A percentile compares a stretch with the other conserved stretches of the same genome.
Conservation (phyloP, 1,140 invertebrate species). For the Drosophila pandora region DNA sequence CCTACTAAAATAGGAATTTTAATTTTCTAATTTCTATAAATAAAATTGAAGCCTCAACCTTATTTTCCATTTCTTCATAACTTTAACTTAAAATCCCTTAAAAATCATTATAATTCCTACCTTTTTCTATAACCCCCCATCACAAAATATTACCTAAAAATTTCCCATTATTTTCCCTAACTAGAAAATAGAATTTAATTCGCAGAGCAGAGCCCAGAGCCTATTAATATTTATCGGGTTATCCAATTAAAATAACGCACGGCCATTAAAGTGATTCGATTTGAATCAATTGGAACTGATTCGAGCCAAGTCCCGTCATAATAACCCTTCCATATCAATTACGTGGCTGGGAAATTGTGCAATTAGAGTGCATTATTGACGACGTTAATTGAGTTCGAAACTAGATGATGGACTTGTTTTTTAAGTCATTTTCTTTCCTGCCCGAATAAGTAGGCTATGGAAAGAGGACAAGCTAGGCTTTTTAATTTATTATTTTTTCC, state of each 20-base stretch:
- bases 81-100: too few species aligned
- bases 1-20: too few species aligned
- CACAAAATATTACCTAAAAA: too few species aligned
- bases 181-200: not conserved
- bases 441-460: constrained; percentile 18
- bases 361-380: constrained; percentile 43
- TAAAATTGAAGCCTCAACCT: too few species aligned
- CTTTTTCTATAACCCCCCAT: too few species aligned
- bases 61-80: too few species aligned
- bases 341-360: constrained; percentile 25
- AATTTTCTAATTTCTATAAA: too few species aligned
- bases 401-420: not conserved
- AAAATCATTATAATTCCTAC: too few species aligned
- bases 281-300: constrained; percentile 11
- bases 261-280: constrained; percentile 40
- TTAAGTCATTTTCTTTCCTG: not conserved
- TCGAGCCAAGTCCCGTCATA: constrained; percentile 11
- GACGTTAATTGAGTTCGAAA: constrained; percentile 35
- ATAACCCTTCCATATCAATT: constrained; percentile 40
- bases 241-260: constrained; percentile 20
- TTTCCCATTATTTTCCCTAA: not conserved
- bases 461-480: constrained; percentile 22
- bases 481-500: constrained; percentile 3
- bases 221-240: constrained; percentile 8
- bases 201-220: not conserved